Conservation (phyloP, 2,797 vertebrate genomes). For the Pseudochirops cupreus region DNA sequence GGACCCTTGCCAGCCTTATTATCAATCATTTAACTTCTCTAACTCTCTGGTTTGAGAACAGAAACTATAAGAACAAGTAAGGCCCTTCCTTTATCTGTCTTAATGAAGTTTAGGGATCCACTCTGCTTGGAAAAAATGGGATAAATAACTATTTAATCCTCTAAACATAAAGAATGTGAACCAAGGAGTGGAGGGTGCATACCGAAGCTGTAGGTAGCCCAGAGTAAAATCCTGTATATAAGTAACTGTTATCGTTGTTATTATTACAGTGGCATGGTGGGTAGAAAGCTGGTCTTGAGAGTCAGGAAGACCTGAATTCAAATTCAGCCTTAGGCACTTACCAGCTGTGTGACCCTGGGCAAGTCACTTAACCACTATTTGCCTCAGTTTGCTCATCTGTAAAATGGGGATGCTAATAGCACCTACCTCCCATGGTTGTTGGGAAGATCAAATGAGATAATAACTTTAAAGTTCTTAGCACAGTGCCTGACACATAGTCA, state of each 20-base stretch:
- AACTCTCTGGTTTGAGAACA: neutral
- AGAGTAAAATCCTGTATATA: neutral
- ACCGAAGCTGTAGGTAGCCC: neutral
- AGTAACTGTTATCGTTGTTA: neutral
- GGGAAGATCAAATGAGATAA: neutral
- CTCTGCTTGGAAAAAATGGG: neutral
- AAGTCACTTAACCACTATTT: neutral
- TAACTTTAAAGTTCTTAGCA: neutral
- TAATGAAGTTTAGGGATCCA: neutral
- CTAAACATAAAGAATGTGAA: neutral
- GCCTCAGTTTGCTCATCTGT: slow-evolving; percentile 11
- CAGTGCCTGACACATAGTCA: neutral
- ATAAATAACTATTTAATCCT: neutral
- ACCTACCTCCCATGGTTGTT: neutral
- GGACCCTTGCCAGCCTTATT: neutral
- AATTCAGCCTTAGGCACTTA: too few species aligned
- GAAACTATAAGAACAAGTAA: neutral
- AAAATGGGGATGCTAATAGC: neutral
- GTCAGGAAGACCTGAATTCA: too few species aligned
- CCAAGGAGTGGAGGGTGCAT: neutral
- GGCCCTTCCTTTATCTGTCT: neutral
- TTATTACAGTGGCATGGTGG: neutral
- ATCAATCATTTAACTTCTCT: neutral
- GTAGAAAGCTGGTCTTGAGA: too few species aligned
- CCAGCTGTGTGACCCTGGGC: neutral